phyloP scores from a whole-genome alignment of 2,888 invertebrate species.

The Drosophila paracracens region DNA sequence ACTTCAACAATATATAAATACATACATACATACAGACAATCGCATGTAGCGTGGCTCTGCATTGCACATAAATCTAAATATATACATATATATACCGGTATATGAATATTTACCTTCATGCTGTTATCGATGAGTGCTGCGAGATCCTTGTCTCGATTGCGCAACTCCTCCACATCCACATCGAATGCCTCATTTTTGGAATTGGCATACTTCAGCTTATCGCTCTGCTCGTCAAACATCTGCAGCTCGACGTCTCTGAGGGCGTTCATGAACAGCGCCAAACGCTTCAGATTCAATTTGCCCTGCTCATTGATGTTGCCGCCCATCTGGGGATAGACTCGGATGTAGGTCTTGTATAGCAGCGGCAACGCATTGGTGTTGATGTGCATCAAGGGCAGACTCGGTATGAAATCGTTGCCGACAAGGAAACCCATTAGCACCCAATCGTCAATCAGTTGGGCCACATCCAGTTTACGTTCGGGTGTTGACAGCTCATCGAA shows the following conservation, averaged over 20 bases:
- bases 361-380: slow-evolving; percentile 94
- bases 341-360: slow-evolving; percentile 94
- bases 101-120: slow-evolving; percentile 66
- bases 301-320: slow-evolving; percentile 98
- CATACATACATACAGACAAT: background rate
- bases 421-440: slow-evolving; percentile 98
- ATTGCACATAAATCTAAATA: background rate
- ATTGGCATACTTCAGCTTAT: slow-evolving; percentile 94
- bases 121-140: slow-evolving; percentile 80
- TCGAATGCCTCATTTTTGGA: slow-evolving; percentile 87
- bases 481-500: slow-evolving; percentile 89
- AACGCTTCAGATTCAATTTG: slow-evolving; percentile 91
- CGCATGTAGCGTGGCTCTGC: background rate
- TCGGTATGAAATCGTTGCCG: slow-evolving; percentile 99
- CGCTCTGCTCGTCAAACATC: slow-evolving; percentile 90
- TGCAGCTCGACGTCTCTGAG: slow-evolving; percentile 90
- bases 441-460: slow-evolving; percentile 98
- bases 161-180: slow-evolving; percentile 76
- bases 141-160: slow-evolving; percentile 64
- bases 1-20: too few species aligned
- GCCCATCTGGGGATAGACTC: slow-evolving; percentile 92
- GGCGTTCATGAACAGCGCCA: slow-evolving; percentile 93
- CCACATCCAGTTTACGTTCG: slow-evolving; percentile 92
- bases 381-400: slow-evolving; percentile 97
- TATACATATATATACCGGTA: background rate